These are phyloP conservation scores for Ceyx melanurus DNA, from an alignment of 2,113 vertebrate genomes.

Conservation along the genomic window DNA sequence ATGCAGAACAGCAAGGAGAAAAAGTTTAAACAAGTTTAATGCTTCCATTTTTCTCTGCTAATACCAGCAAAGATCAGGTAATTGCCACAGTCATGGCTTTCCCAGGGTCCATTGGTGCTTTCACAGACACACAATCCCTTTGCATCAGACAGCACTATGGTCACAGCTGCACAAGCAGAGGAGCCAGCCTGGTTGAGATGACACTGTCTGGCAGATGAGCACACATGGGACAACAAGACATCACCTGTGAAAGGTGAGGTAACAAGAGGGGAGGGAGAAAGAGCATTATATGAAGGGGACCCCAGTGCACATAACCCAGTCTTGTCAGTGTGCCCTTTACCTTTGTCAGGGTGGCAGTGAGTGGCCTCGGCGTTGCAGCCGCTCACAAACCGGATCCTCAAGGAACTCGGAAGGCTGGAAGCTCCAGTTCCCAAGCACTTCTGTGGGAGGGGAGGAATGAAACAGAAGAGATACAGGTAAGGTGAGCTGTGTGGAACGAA, in stretches of 20 bases:
- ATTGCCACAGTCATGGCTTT: neutral
- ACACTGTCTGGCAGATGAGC: neutral
- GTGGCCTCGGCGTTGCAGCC: rapidly evolving
- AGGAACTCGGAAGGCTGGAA: neutral
- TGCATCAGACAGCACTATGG: neutral
- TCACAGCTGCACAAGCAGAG: neutral
- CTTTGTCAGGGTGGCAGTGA: neutral
- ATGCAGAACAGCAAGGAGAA: neutral
- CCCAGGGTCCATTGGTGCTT: neutral
- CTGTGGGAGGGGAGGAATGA: slow-evolving; percentile 23
- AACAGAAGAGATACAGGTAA: neutral
- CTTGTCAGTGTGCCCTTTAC: neutral
- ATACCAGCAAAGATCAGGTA: neutral
- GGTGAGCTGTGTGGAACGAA: neutral
- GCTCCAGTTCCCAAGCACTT: neutral
- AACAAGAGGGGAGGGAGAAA: neutral
- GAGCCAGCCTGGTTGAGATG: neutral
- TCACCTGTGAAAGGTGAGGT: neutral
- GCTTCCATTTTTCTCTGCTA: neutral
- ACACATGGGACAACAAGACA: neutral
- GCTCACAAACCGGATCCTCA: neutral
- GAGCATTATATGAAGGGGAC: neutral
- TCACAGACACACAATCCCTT: neutral
- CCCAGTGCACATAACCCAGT: neutral
- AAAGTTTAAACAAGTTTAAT: neutral